Base-by-base conservation (phyloP, 1,140 invertebrate genomes). In the Macrocentrus cingulum region DNA sequence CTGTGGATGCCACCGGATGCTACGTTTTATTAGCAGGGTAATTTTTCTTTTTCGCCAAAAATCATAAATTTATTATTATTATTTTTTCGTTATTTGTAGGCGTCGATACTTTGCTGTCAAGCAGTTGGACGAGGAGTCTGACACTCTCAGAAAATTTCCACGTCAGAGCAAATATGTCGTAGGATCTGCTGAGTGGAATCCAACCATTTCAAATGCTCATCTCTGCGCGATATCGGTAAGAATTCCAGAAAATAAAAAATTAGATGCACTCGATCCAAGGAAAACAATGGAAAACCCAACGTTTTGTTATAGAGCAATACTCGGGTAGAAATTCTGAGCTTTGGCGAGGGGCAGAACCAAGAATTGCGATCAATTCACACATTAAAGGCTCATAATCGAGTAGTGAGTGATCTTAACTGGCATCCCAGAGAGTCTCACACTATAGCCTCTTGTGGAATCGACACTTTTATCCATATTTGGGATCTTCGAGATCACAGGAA, bases 101-200 rank as follows among this genome's bases (percentile, higher is more conserved):
- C n/a, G n/a, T n/a, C n/a, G 89, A 69, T 89, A 88, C 74, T 83
- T 97, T 42, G 91, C 91, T 2, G 82, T 97, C n/a, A 89, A 95
- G 70, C 84, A 88, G 60, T 76, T 92, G 16, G 86, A 91, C 62
- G 85, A 89, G 39, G 85, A 89, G 18, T 83, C 82, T 11, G 88
- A 91, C 36, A 84, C 85, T 5, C 76, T 94, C 0, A 86, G 87
- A 53, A 92, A 92, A 65, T 89, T 93, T 69, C 85, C 88, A 8
- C 80, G 93, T 41, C 91, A 94, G 65, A 94, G 92, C 67, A 97
- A 97, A 83, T 97, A 94, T 80, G 94, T 97, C 75, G 90, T 96
- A 7, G 90, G 90, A 5, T 89, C 89, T 46, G 91, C 92, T 0
- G 93, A 96, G 82, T 97, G 94, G 90, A 95, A 92, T 80, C 92